A percentile compares a stretch with the other conserved stretches of the same genome.
Conservation (phyloP, 2,797 vertebrate species). For the Myoxocephalus aenaeus region DNA sequence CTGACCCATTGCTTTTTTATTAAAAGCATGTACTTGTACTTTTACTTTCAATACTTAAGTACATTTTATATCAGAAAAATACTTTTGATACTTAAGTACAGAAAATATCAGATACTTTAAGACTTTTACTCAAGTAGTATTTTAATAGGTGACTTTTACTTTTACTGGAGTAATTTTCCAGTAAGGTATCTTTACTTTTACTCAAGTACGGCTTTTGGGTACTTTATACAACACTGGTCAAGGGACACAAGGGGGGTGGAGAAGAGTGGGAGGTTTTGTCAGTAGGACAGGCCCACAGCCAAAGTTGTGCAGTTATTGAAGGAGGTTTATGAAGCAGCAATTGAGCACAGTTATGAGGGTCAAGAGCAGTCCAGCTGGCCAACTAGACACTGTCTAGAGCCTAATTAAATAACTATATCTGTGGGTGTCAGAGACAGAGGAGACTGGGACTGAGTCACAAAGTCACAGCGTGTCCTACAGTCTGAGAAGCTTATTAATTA, state of each 20-base stretch:
- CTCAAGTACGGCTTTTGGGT: too few relatives aligned
- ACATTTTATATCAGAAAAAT: too few relatives aligned
- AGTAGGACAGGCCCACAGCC: not conserved
- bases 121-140: too few relatives aligned
- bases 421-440: slow-evolving; percentile 46
- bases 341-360: slow-evolving; percentile 1
- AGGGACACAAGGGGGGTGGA: not conserved
- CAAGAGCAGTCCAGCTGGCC: slow-evolving; percentile 37
- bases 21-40: too few relatives aligned
- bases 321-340: slow-evolving; percentile 9
- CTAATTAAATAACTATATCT: slow-evolving; percentile 53
- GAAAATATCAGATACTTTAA: too few relatives aligned
- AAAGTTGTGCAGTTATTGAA: slow-evolving; percentile 16
- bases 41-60: too few relatives aligned
- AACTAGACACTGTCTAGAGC: slow-evolving; percentile 25
- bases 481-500: slow-evolving; percentile 15
- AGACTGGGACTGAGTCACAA: slow-evolving; percentile 15
- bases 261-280: slow-evolving; percentile 14
- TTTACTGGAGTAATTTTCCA: too few relatives aligned
- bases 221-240: too few relatives aligned
- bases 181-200: too few relatives aligned
- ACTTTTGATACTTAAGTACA: too few relatives aligned
- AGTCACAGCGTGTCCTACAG: slow-evolving; percentile 24
- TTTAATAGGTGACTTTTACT: too few relatives aligned
- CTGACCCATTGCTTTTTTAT: too few relatives aligned